Evolutionary conservation across 2,113 vertebrate genomes (phyloP).

Genomic region (Protomyctophum bolini): DNA sequence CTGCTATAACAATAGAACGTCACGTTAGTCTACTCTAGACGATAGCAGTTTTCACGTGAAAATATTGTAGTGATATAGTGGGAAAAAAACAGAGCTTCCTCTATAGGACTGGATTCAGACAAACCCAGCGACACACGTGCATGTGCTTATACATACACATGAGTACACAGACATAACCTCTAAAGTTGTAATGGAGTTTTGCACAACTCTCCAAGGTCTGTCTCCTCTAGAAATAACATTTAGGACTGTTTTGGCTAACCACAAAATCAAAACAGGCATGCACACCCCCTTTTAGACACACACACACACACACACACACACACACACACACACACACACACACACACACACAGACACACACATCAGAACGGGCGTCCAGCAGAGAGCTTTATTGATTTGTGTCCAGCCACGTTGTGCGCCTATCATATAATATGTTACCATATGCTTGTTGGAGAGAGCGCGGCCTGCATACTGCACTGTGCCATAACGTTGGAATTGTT

Average conservation of each 20-base stretch:
- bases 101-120: slow-evolving; percentile 14
- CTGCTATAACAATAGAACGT: slow-evolving; percentile 33
- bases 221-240: slow-evolving; percentile 39
- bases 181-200: slow-evolving; percentile 33
- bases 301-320: slow-evolving; percentile 9
- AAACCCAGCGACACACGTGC: slow-evolving; percentile 11
- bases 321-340: not conserved
- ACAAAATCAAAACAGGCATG: slow-evolving; percentile 15
- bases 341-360: not conserved
- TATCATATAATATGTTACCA: not conserved
- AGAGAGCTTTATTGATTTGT: slow-evolving; percentile 27
- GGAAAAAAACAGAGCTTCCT: slow-evolving; percentile 12
- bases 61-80: slow-evolving; percentile 21
- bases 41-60: slow-evolving; percentile 20
- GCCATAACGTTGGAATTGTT: slow-evolving; percentile 37
- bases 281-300: too few relatives aligned
- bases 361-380: not conserved
- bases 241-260: slow-evolving; percentile 19
- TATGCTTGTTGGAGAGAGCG: slow-evolving; percentile 6
- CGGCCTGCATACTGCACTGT: slow-evolving; percentile 12
- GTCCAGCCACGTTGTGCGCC: slow-evolving; percentile 1
- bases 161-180: not conserved
- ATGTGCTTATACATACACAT: slow-evolving; percentile 13
- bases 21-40: not conserved
- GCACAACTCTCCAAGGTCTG: slow-evolving; percentile 45